Evolutionary conservation across 2,888 invertebrate genomes (phyloP), one percentile per base, ranked within the genome.

Genomic region (Drosophila ochracea): DNA sequence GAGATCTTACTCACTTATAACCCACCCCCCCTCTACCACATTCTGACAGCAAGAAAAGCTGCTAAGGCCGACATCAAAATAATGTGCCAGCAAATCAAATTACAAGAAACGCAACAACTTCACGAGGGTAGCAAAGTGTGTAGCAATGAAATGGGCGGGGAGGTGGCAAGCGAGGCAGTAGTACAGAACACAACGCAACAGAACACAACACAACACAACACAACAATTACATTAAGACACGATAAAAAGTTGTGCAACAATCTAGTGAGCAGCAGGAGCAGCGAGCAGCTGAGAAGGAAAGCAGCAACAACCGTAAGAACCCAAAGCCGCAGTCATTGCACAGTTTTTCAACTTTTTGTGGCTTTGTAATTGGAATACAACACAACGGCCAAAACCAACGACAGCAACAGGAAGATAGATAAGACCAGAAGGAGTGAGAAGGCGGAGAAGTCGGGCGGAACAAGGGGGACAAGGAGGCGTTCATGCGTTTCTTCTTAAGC

Each of bases 161-260:
- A 11, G 43, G 41, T 9, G 21, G 41, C 37, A 35, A 28, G 33
- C 37, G 28, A n/a, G 39, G 52, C 59, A 59, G 74, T 60, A 66
- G 9, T 25, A 47, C 47, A 25, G 4, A 47, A 47, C 21, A 21
- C 47, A 25, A 25, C 47, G 30, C 30, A 30, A 47, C 47, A 25
- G 4, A 47, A 47, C 21, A 21, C 47, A 25, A 25, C 47, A 13
- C 75, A 25, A 25, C 47, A 13, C 75, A 80, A 89, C 90, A 88
- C 85, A 88, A 90, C 91, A 91, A 90, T 90, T 91, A 90, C 89
- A 89, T 90, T 90, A 90, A 86, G 86, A 83, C 78, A 82, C 86
- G 90, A 91, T 90, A 91, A 91, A 90, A 90, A 89, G 81, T 89
- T 90, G 82, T 82, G 80, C 85, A 84, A 83, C 80, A 82, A 83